phyloP scores from a whole-genome alignment of 2,888 invertebrate genomes.

The Cremastinae sp. region DNA sequence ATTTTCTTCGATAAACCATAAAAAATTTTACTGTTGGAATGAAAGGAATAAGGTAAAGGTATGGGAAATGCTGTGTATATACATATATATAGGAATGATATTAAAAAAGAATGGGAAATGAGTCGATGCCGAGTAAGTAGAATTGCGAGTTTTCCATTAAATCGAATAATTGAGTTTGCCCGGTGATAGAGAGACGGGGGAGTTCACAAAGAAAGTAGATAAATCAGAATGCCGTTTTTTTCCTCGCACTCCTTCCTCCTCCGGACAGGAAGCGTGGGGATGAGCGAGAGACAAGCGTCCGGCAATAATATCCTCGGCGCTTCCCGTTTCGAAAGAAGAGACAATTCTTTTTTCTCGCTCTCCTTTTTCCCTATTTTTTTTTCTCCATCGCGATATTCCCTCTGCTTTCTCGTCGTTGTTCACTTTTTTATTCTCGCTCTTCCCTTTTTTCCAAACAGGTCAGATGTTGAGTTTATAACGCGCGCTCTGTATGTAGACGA shows the following conservation, averaged over 20 bases:
- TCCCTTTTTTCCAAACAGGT: constrained; percentile 41
- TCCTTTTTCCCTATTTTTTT: background rate
- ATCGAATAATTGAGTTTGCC: constrained; percentile 42
- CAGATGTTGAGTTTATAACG: constrained; percentile 24
- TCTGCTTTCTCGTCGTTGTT: constrained; percentile 10
- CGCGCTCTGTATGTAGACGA: constrained; percentile 1
- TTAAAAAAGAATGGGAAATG: background rate
- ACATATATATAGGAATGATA: background rate
- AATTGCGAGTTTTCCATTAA: constrained; percentile 33
- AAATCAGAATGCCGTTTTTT: background rate
- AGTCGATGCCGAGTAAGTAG: constrained; percentile 2
- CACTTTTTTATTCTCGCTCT: constrained; percentile 23
- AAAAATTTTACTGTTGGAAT: too few species aligned
- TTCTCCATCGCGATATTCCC: constrained; percentile 4
- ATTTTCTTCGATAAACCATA: too few species aligned
- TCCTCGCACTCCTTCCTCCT: background rate
- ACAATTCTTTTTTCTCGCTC: constrained; percentile 1
- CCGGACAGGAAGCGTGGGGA: background rate
- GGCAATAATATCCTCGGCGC: background rate
- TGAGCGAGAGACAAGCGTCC: too few species aligned
- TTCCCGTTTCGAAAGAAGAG: background rate
- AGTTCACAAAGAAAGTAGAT: constrained; percentile 15
- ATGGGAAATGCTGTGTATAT: too few species aligned
- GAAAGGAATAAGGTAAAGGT: too few species aligned
- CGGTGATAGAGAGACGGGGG: constrained; percentile 7